These are phyloP conservation scores for Smittia sp. DNA, from an alignment of 2,888 invertebrate species.

Conservation along the genomic window DNA sequence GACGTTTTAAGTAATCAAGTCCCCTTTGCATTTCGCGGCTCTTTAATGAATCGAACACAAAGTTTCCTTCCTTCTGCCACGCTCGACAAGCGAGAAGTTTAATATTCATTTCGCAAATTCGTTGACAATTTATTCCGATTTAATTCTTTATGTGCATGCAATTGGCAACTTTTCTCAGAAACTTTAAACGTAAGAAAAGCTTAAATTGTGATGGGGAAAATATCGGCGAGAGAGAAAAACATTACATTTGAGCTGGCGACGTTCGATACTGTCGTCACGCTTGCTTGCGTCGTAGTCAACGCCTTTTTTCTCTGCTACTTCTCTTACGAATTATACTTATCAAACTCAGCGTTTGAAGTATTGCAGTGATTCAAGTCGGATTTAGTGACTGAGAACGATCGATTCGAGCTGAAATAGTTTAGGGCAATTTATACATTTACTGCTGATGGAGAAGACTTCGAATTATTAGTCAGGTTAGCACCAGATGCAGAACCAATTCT, in stretches of 20 bases:
- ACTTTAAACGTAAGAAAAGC: not conserved
- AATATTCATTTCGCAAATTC: conserved; percentile 18
- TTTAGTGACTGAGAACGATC: no score
- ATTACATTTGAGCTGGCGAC: not conserved
- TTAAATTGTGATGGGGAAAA: conserved; percentile 15
- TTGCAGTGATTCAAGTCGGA: no score
- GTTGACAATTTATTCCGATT: conserved; percentile 31
- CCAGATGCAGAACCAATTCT: no score
- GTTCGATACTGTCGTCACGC: not conserved
- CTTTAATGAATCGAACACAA: conserved; percentile 17
- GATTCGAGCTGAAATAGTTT: no score
- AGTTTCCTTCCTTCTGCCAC: not conserved
- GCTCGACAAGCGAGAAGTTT: not conserved
- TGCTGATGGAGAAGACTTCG: no score
- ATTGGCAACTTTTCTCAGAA: conserved; percentile 13
- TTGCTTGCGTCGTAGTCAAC: no score
- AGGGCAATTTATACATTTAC: no score
- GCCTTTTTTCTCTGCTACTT: no score
- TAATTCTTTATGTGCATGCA: conserved; percentile 3
- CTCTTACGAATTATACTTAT: no score
- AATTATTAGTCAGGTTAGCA: no score
- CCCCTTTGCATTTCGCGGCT: conserved; percentile 21
- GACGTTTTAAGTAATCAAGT: no score
- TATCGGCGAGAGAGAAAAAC: not conserved
- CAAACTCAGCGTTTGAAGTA: no score